These are phyloP conservation scores for Eristalinus sepulchralis DNA, from an alignment of 2,888 invertebrate genomes.

Conservation along the genomic window DNA sequence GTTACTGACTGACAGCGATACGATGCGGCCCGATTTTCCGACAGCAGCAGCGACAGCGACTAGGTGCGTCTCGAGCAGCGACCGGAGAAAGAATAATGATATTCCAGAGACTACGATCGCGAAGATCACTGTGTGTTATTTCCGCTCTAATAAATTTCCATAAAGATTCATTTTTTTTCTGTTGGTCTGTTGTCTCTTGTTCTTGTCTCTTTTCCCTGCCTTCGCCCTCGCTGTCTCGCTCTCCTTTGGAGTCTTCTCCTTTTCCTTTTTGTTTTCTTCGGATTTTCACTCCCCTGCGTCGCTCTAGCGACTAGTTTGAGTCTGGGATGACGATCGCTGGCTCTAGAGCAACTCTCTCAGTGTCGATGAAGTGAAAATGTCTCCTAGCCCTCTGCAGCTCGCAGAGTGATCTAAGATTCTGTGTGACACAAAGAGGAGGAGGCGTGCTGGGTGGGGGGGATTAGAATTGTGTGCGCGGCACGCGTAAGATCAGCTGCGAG, in stretches of 20 bases:
- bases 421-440: background rate
- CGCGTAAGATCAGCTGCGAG: slow-evolving; percentile 50
- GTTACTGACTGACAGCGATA: background rate
- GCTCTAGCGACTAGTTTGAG: background rate
- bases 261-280: slow-evolving; percentile 22
- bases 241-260: background rate
- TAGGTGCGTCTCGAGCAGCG: slow-evolving; percentile 11
- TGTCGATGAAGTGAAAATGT: background rate
- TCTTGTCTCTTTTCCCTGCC: background rate
- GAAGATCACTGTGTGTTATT: slow-evolving; percentile 64
- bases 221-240: background rate
- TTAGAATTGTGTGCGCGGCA: background rate
- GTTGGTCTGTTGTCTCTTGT: background rate
- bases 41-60: background rate
- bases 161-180: slow-evolving; percentile 47
- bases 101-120: slow-evolving; percentile 24
- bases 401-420: background rate
- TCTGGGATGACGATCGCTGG: slow-evolving; percentile 1
- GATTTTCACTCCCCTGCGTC: slow-evolving; percentile 46
- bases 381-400: background rate
- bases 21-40: background rate
- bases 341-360: background rate
- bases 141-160: slow-evolving; percentile 71
- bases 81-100: slow-evolving; percentile 31
- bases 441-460: background rate